Base-by-base conservation (phyloP, 2,888 invertebrate genomes). In the Odontocolon sp. region DNA sequence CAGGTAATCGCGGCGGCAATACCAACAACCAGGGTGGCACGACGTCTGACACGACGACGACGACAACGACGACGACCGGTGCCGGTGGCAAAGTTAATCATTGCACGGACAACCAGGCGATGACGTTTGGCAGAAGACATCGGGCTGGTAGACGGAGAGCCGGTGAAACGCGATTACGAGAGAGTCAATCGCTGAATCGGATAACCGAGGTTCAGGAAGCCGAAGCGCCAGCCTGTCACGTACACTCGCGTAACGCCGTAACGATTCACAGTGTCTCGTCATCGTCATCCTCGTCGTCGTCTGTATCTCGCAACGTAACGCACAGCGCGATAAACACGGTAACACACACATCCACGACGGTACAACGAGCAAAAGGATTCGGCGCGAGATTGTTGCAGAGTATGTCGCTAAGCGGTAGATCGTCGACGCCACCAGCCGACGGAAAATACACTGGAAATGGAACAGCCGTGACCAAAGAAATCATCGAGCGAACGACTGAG, bases 131-230 rank as follows among this genome's bases (percentile, higher is more conserved):
- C 0, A 90, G 92, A 31, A 89, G 92, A 42, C 93, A 93, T 84
- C 91, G 93, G 80, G 89, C 92, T 0, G 92, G 93, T 14, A 88
- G 93, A 71, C 90, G 93, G 80, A 89, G 93, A 82, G 92, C 92
- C n/a, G 92, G 94, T 0, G 94, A 94, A 83, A 94, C 94, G 1
- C 91, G 93, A 79, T 91, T 96, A 68, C 92, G 96, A 6, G 96
- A 96, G 91, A 96, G 96, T 82, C 96, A 96, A 87, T 96, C 96
- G 23, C 91, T 96, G 76, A 96, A 96, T 90, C 93, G 96, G 79
- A 96, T 96, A 80, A 96, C 96, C 11, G 96, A 96, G 91, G 96
- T 96, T 80, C 96, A 96, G 90, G 96, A 96, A 89, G 95, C 94
- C 66, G 93, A 91, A 36, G 89, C 88, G 0, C 85, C 86, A 0